Percentiles rank a stretch among this genome's conserved stretches.
These are phyloP conservation scores for Otocyon megalotis DNA, from an alignment of 2,113 vertebrate species.

Conservation along the genomic window DNA sequence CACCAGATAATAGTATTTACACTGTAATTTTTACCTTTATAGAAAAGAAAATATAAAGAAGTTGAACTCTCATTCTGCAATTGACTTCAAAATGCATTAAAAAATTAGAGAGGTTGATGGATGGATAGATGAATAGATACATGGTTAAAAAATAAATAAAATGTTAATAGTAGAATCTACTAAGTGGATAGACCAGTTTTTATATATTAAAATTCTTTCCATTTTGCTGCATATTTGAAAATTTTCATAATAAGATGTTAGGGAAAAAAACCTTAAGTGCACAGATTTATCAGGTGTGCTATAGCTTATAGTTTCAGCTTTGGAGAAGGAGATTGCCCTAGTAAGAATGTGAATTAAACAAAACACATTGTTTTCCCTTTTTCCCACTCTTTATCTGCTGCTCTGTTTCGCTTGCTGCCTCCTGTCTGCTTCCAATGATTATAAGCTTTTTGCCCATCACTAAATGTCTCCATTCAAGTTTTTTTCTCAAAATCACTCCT, in stretches of 20 bases:
- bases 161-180: neutral
- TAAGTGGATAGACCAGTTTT: neutral
- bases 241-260: neutral
- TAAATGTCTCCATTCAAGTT: neutral
- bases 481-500: constrained; percentile 31
- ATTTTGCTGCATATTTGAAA: neutral
- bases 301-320: neutral
- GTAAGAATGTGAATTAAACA: neutral
- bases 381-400: neutral
- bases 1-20: neutral
- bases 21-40: neutral
- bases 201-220: constrained; percentile 24
- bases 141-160: neutral
- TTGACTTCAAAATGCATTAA: neutral
- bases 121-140: neutral
- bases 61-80: neutral
- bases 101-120: neutral
- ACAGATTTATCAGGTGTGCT: neutral
- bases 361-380: neutral
- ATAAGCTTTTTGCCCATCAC: neutral
- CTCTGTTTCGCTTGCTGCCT: neutral
- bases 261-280: neutral
- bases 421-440: neutral
- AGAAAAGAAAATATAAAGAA: neutral
- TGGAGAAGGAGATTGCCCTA: neutral